Conservation (phyloP, 1,140 invertebrate genomes). For the Anoplophora glabripennis region DNA sequence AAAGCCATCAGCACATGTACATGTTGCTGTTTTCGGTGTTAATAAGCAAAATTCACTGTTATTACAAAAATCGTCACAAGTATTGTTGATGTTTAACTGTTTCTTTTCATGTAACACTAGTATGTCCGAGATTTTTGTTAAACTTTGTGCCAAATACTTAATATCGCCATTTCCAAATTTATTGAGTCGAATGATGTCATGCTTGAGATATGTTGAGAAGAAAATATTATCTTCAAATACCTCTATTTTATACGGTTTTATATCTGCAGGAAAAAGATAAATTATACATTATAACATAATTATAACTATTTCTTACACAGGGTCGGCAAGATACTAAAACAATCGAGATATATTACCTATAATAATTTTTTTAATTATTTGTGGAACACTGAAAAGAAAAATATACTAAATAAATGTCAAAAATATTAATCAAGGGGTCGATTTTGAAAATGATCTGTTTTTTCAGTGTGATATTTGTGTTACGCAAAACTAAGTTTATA, state of each 20-base stretch:
- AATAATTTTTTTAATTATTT: too few relatives aligned
- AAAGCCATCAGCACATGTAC: constrained; percentile 65
- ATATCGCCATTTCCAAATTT: constrained; percentile 65
- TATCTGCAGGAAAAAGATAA: constrained; percentile 40
- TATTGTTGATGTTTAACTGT: constrained; percentile 54
- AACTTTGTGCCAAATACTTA: constrained; percentile 56
- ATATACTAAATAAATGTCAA: too few relatives aligned
- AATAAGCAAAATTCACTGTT: constrained; percentile 59
- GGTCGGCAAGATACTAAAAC: too few relatives aligned
- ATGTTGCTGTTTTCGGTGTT: constrained; percentile 52
- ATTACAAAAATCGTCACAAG: constrained; percentile 55
- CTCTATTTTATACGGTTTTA: constrained; percentile 66
- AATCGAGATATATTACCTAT: too few relatives aligned
- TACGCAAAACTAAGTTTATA: too few relatives aligned
- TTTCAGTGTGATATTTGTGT: too few relatives aligned
- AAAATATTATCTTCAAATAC: constrained; percentile 73
- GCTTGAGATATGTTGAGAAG: constrained; percentile 61
- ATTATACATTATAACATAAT: neutral
- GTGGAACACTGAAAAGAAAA: too few relatives aligned
- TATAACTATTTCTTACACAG: too few relatives aligned
- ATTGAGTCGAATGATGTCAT: constrained; percentile 64
- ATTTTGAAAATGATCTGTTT: too few relatives aligned
- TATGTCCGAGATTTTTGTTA: constrained; percentile 61
- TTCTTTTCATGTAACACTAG: constrained; percentile 67
- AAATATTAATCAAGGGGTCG: too few relatives aligned